A percentile compares a stretch with the other conserved stretches of the same genome.
phyloP scores from a whole-genome alignment of 2,797 vertebrate species.

The Pyrocephalus nanus region DNA sequence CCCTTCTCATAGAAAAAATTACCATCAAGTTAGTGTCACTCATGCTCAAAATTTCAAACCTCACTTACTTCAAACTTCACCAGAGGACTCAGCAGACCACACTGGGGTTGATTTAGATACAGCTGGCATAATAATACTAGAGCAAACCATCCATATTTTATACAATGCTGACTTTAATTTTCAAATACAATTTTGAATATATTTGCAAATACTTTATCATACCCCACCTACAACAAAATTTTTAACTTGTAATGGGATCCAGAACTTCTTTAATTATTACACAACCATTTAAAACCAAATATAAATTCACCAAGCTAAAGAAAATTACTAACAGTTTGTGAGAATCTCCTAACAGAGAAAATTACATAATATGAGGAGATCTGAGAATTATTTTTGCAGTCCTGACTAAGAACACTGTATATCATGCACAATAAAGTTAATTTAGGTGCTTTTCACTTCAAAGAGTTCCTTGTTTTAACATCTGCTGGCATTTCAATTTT shows the following conservation, averaged over 20 bases:
- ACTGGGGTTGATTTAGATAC: background rate
- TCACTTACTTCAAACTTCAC: background rate
- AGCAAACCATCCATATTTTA: background rate
- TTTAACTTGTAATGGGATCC: background rate
- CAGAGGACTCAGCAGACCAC: background rate
- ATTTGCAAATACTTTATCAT: background rate
- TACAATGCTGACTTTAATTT: background rate
- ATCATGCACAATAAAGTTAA: conserved; percentile 30
- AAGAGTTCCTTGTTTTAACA: conserved; percentile 54
- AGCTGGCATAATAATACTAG: background rate
- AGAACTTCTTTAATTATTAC: background rate
- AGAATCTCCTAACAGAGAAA: background rate
- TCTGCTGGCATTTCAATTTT: conserved; percentile 47
- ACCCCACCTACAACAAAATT: background rate
- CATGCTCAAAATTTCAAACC: background rate
- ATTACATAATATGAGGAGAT: background rate
- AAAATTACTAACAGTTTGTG: background rate
- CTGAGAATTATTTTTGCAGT: conserved; percentile 23
- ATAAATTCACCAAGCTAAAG: background rate
- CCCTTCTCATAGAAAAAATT: background rate
- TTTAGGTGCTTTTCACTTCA: conserved; percentile 53
- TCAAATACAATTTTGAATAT: background rate
- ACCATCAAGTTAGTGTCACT: background rate
- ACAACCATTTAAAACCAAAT: background rate
- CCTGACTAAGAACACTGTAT: conserved; percentile 42